Conservation (phyloP, 2,888 invertebrate genomes). For the Chaetogeoica ovagalla region DNA sequence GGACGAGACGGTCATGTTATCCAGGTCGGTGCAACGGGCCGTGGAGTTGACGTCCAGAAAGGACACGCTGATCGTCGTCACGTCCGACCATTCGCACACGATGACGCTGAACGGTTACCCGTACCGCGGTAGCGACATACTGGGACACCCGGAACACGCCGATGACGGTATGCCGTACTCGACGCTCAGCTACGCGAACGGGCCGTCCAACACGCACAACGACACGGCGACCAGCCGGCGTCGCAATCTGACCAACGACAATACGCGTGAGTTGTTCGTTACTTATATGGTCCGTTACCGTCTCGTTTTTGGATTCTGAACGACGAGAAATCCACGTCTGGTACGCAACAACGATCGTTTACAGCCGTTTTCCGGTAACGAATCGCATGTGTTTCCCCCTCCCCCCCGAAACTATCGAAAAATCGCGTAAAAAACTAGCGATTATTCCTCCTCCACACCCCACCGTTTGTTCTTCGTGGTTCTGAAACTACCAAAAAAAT, state of each 20-base stretch:
- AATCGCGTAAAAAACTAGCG: too few relatives aligned
- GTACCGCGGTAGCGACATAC: slow-evolving; percentile 66
- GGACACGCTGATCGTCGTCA: slow-evolving; percentile 79
- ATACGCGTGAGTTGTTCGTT: slow-evolving; percentile 57
- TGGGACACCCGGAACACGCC: slow-evolving; percentile 60
- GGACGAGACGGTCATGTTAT: slow-evolving; percentile 76
- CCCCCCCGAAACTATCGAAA: too few relatives aligned
- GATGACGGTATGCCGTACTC: slow-evolving; percentile 67
- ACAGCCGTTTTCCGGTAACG: too few relatives aligned
- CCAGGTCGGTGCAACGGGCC: slow-evolving; percentile 69
- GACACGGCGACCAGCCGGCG: not conserved
- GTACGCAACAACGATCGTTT: too few relatives aligned
- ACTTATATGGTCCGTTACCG: too few relatives aligned
- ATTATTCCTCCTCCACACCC: too few relatives aligned
- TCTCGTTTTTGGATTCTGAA: too few relatives aligned
- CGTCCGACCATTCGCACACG: slow-evolving; percentile 76
- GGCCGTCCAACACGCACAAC: slow-evolving; percentile 59
- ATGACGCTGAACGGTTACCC: slow-evolving; percentile 77
- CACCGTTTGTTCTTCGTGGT: too few relatives aligned
- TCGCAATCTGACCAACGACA: slow-evolving; percentile 58
- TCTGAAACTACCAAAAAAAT: too few relatives aligned
- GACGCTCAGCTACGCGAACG: slow-evolving; percentile 74
- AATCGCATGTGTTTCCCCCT: too few relatives aligned
- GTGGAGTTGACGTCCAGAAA: slow-evolving; percentile 64
- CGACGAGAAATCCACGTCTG: too few relatives aligned